Evolutionary conservation across 1,140 invertebrate species (phyloP).

Genomic region (Aporrectodea caliginosa): DNA sequence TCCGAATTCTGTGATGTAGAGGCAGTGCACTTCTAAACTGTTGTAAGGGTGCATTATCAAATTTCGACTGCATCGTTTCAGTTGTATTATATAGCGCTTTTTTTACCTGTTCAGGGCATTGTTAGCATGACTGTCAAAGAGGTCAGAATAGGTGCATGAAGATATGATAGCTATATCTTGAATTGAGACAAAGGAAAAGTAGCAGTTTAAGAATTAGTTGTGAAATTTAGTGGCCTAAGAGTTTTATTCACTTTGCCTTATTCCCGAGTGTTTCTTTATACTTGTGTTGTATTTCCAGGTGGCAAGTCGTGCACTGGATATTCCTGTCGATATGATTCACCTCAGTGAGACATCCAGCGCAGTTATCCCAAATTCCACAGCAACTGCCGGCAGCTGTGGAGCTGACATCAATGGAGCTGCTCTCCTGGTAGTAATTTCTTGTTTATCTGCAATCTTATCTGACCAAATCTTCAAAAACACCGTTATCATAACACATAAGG

Average conservation of each 20-base stretch:
- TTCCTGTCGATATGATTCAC: conserved; percentile 73
- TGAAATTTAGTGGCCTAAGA: neutral
- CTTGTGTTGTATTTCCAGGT: conserved; percentile 55
- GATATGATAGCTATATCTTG: too few relatives aligned
- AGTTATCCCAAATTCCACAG: conserved; percentile 78
- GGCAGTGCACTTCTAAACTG: too few relatives aligned
- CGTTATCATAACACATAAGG: neutral
- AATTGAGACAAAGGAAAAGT: too few relatives aligned
- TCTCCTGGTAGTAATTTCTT: conserved; percentile 55
- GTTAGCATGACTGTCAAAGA: too few relatives aligned
- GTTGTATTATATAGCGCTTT: too few relatives aligned
- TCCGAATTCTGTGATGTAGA: too few relatives aligned
- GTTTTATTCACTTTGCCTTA: neutral
- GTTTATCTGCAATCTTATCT: neutral
- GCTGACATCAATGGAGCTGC: conserved; percentile 92
- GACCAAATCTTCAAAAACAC: neutral
- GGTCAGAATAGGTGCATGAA: neutral
- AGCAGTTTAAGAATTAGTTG: neutral
- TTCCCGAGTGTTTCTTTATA: neutral
- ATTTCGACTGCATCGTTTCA: too few relatives aligned
- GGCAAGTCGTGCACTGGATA: conserved; percentile 58
- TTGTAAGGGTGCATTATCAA: too few relatives aligned
- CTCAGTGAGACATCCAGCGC: conserved; percentile 81
- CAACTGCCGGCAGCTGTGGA: conserved; percentile 83
- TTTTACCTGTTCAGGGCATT: too few relatives aligned